A percentile compares a stretch with the other conserved stretches of the same genome.
Evolutionary conservation across 2,113 vertebrate species (phyloP).

Genomic region (Bettongia penicillata): DNA sequence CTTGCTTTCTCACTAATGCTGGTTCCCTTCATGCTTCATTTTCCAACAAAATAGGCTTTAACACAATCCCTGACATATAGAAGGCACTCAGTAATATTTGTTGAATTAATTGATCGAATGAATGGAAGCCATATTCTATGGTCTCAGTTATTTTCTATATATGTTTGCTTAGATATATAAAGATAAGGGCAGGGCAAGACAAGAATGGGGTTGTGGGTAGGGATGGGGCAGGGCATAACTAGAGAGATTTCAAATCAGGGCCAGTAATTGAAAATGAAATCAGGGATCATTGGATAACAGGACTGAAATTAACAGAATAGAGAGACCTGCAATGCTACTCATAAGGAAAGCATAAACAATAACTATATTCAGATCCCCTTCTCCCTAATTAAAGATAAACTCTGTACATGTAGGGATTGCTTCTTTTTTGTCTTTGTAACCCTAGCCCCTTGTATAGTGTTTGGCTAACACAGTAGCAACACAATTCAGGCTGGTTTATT

Average conservation of each 20-base stretch:
- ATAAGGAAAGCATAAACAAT: not conserved
- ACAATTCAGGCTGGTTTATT: not conserved
- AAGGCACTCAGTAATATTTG: not conserved
- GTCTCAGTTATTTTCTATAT: not conserved
- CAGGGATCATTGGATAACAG: not conserved
- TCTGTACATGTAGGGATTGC: not conserved
- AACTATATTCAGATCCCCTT: not conserved
- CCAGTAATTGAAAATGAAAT: not conserved
- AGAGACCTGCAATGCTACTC: not conserved
- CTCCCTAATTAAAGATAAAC: not conserved
- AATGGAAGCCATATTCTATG: not conserved
- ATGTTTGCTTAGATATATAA: not conserved
- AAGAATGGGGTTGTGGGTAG: too few relatives aligned
- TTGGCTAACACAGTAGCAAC: not conserved
- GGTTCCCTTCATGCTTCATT: not conserved
- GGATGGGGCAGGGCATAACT: not conserved
- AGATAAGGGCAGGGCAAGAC: not conserved
- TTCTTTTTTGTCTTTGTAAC: not conserved
- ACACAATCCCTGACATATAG: not conserved
- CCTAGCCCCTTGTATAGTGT: not conserved
- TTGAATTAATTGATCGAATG: not conserved
- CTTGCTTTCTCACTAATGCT: not conserved
- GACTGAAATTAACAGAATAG: not conserved
- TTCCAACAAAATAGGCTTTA: not conserved
- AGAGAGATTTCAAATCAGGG: not conserved